These are phyloP conservation scores for Lapara coniferarum DNA, from an alignment of 2,888 invertebrate species.

Conservation along the genomic window DNA sequence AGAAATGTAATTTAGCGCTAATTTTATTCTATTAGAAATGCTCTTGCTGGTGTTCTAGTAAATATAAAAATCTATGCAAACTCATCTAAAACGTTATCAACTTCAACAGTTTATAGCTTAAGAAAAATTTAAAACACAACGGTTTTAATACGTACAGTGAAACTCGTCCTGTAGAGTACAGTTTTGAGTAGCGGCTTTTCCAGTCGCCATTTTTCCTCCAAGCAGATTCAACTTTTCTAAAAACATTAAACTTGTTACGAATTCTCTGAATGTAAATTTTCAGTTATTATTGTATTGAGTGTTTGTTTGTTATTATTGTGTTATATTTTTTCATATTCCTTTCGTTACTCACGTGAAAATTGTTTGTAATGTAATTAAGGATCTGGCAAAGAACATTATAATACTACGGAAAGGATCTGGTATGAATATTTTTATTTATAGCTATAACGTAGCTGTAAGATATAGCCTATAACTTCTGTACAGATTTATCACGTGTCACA, in stretches of 20 bases:
- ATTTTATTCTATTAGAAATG: too few species aligned
- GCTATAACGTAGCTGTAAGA: too few species aligned
- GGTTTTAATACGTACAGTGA: constrained; percentile 53
- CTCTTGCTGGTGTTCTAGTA: too few species aligned
- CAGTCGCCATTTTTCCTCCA: constrained; percentile 64
- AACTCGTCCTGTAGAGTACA: constrained; percentile 60
- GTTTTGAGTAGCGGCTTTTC: constrained; percentile 69
- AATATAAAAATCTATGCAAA: too few species aligned
- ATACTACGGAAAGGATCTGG: background rate
- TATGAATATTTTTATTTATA: background rate
- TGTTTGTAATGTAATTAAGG: background rate
- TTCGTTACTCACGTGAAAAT: background rate
- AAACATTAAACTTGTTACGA: constrained; percentile 35
- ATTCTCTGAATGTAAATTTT: background rate
- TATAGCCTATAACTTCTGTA: background rate
- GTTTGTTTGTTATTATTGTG: constrained; percentile 11
- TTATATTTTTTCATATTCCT: background rate
- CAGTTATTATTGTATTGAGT: background rate
- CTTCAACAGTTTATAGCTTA: background rate
- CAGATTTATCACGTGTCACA: background rate
- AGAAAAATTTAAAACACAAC: background rate
- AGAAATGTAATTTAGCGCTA: too few species aligned
- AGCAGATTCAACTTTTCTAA: constrained; percentile 55
- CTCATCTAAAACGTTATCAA: too few species aligned
- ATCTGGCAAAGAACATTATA: too few species aligned